phyloP scores from a whole-genome alignment of 2,797 vertebrate species.

The Bovichtus variegatus region DNA sequence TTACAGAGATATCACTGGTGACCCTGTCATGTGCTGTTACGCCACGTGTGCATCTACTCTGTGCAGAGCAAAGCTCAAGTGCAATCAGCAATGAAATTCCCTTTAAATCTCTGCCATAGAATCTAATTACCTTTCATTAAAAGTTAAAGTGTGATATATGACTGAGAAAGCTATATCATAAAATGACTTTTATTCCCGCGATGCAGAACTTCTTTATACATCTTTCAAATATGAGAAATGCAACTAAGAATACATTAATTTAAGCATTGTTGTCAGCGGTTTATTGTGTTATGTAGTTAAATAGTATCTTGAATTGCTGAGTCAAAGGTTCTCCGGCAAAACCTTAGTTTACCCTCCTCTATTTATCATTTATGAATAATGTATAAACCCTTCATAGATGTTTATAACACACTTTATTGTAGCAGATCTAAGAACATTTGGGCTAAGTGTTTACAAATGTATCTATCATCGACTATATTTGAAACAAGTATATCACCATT shows the following conservation, averaged over 20 bases:
- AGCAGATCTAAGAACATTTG: too few species aligned
- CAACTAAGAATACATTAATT: background rate
- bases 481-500: too few species aligned
- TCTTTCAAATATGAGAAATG: background rate
- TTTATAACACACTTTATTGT: background rate
- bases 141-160: background rate
- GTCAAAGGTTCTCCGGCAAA: background rate
- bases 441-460: too few species aligned
- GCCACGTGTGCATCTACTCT: constrained; percentile 37
- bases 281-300: too few species aligned
- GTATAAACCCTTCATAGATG: background rate
- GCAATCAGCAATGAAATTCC: constrained; percentile 16
- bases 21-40: constrained; percentile 28
- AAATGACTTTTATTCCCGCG: background rate
- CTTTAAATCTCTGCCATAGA: background rate
- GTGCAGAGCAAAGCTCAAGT: constrained; percentile 19
- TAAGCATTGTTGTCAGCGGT: too few species aligned
- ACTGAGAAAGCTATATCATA: background rate
- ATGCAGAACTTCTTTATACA: background rate
- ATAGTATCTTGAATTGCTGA: too few species aligned
- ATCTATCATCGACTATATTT: too few species aligned
- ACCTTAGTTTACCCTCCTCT: too few species aligned
- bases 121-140: constrained; percentile 5
- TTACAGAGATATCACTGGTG: constrained; percentile 1
- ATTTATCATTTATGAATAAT: background rate